phyloP scores from a whole-genome alignment of 2,888 invertebrate genomes.

The Hypolimnas misippus region DNA sequence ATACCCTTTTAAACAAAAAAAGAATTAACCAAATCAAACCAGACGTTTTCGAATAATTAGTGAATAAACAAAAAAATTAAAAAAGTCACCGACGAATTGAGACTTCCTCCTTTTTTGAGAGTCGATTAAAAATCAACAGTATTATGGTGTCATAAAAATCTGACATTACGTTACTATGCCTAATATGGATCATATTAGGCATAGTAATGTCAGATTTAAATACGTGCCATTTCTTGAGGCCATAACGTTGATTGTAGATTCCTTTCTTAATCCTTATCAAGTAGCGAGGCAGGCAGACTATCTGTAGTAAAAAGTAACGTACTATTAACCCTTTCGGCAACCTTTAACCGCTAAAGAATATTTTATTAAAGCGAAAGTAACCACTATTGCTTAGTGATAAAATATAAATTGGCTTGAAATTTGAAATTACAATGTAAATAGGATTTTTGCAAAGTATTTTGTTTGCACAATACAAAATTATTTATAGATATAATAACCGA shows the following conservation, averaged over 20 bases:
- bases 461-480: background rate
- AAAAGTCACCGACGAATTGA: no score
- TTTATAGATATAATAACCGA: background rate
- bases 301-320: background rate
- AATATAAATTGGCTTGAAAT: background rate
- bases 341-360: background rate
- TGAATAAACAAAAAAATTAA: no score
- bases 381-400: background rate
- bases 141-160: no score
- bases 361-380: background rate
- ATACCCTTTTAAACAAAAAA: no score
- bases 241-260: background rate
- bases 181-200: background rate
- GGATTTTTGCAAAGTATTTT: slow-evolving; percentile 2
- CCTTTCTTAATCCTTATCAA: background rate
- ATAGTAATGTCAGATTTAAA: no score
- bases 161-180: no score
- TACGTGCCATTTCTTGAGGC: no score
- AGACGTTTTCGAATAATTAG: no score
- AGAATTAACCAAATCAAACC: no score
- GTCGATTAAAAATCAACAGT: no score
- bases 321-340: background rate
- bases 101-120: no score
- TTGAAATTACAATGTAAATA: background rate
- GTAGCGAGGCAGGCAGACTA: background rate